Evolutionary conservation across 2,113 vertebrate genomes (phyloP), one percentile per base, ranked within the genome.

Genomic region (Mobula hypostoma): DNA sequence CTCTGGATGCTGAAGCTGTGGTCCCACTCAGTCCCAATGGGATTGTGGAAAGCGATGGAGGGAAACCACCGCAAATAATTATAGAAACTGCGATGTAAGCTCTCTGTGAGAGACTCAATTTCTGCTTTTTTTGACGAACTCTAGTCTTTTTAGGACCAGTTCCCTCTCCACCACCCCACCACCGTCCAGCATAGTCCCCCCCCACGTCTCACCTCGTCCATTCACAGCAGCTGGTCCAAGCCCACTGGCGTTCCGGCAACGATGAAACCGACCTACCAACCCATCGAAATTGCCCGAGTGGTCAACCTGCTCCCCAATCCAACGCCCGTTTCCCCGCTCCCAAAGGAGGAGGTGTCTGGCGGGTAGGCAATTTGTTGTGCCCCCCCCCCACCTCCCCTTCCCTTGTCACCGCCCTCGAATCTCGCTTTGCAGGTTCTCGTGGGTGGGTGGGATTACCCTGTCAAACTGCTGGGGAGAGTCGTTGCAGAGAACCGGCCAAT

Each of bases 1-100:
- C 97, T 2, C 96, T 96, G 94, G 97, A 97, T 78, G 95, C 94
- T 0, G 97, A 97, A 94, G 96, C 96, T 2, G 96, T 96, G 94
- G 95, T 95, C 0, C 96, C 97, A 0, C 97, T 96, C 95, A 95
- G 95, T 95, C 95, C 97, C 87, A 97, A 97, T 68, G 95, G 96
- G 94, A 94, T 95, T 82, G 83, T 96, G 0, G 98, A 97, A 94
- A 98, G 97, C 32, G 95, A 97, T 94, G 97, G 98, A 96, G 97
- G 97, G 96, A 99, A 98, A 96, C 98, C 98, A 94, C 97, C 98
- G 94, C 98, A 98, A 97, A 98, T 98, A 97, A 97, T 99, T 95
- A 98, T 99, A 96, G 98, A 99, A 97, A 99, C 98, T 95, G 98
- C 97, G 97, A 99, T 99, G 98, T 99, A 98, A 99, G 97, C 97